A percentile compares a stretch with the other conserved stretches of the same genome.
Conservation (phyloP, 30 jellyfish, hydroid and myxozoan species). For the Clytia hemisphaerica region DNA sequence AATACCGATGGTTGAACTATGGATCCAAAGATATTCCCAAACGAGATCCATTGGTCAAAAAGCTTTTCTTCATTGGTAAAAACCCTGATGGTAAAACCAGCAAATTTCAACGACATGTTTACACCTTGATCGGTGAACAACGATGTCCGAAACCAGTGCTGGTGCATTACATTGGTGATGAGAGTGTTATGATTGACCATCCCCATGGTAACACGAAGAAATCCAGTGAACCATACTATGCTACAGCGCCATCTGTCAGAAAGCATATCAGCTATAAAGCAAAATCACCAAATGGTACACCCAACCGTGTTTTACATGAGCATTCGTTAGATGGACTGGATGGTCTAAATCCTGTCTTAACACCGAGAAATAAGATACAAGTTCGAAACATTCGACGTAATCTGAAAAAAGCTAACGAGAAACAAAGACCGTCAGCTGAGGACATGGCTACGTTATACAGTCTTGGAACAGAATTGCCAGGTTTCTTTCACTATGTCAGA, state of each 20-base stretch:
- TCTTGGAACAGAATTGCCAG: conserved; percentile 52
- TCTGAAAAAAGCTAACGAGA: conserved; percentile 28
- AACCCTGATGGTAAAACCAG: conserved; percentile 86
- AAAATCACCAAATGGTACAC: conserved; percentile 37
- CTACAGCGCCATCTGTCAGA: conserved; percentile 90
- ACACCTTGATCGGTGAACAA: conserved; percentile 78
- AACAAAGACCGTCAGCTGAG: conserved; percentile 20
- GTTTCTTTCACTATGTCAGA: conserved; percentile 65
- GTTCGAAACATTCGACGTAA: conserved; percentile 73
- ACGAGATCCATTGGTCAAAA: conserved; percentile 81
- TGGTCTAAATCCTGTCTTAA: conserved; percentile 54
- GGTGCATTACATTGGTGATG: conserved; percentile 80
- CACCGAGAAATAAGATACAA: conserved; percentile 79
- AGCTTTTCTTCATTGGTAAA: conserved; percentile 62
- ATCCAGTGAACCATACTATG: conserved; percentile 55
- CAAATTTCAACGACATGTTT: conserved; percentile 83
- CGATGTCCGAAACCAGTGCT: conserved; percentile 80
- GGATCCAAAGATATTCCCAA: conserved; percentile 92
- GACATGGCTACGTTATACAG: conserved; percentile 35
- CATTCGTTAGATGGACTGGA: conserved; percentile 4
- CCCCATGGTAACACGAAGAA: conserved; percentile 88
- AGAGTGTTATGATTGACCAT: conserved; percentile 64
- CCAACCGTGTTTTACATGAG: conserved; percentile 14
- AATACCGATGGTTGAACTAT: conserved; percentile 83
- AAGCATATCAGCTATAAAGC: conserved; percentile 47